Conservation (phyloP, 2,888 invertebrate genomes). For the Taenaris catops region DNA sequence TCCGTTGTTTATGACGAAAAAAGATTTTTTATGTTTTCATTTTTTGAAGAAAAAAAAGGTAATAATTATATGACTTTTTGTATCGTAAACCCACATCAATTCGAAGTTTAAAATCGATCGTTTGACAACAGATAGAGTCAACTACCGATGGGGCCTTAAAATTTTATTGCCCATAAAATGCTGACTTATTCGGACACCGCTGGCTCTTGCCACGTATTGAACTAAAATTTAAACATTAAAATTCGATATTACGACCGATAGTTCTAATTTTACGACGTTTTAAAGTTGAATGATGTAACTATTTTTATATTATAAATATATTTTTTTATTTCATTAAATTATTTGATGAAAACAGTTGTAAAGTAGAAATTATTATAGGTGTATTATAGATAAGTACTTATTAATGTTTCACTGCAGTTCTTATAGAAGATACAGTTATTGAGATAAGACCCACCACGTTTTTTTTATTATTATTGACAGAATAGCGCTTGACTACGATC, state of each 20-base stretch:
- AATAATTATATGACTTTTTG: slow-evolving; percentile 32
- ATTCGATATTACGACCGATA: slow-evolving; percentile 74
- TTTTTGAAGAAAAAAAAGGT: slow-evolving; percentile 29
- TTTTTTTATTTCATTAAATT: slow-evolving; percentile 35
- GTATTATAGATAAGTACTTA: no score
- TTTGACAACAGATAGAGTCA: slow-evolving; percentile 45
- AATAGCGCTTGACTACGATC: no score
- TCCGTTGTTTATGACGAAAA: slow-evolving; percentile 12
- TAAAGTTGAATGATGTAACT: slow-evolving; percentile 58
- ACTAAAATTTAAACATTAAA: slow-evolving; percentile 59
- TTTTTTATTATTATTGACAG: no score
- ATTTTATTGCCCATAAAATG: slow-evolving; percentile 71
- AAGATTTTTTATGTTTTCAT: slow-evolving; percentile 32
- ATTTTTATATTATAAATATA: no score
- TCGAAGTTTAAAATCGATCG: slow-evolving; percentile 44
- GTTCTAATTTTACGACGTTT: slow-evolving; percentile 67
- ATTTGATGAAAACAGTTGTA: slow-evolving; percentile 31
- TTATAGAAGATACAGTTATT: no score
- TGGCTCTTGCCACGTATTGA: slow-evolving; percentile 49
- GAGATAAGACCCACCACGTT: no score
- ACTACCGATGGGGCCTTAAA: slow-evolving; percentile 59
- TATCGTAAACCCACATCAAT: slow-evolving; percentile 41
- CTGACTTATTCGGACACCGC: slow-evolving; percentile 60
- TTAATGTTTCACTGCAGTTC: no score
- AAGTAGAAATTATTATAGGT: no score